These are phyloP conservation scores for Venustoraphidia nigricollis DNA, from an alignment of 2,888 invertebrate genomes.

Conservation along the genomic window DNA sequence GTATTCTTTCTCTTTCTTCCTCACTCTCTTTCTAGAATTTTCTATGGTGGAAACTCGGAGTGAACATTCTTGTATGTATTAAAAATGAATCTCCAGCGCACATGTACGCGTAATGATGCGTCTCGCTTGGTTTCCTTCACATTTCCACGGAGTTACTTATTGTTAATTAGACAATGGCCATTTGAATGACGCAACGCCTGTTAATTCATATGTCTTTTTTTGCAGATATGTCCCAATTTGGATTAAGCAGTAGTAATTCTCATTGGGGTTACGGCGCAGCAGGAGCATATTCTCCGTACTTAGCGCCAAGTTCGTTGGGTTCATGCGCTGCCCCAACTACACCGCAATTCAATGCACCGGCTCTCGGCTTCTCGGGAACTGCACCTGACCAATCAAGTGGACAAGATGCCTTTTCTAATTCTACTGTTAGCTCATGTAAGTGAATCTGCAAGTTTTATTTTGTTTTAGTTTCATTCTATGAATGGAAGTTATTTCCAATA, in stretches of 20 bases:
- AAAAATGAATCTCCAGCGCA: too few relatives aligned
- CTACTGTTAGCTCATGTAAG: constrained; percentile 26
- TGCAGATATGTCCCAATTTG: constrained; percentile 75
- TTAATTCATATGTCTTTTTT: constrained; percentile 13
- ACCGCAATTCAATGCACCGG: constrained; percentile 57
- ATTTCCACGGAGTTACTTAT: too few relatives aligned
- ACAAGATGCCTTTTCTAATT: constrained; percentile 29
- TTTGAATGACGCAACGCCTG: constrained; percentile 29
- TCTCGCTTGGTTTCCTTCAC: too few relatives aligned
- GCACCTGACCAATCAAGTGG: constrained; percentile 43
- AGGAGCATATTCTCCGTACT: constrained; percentile 73
- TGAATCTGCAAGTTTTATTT: constrained; percentile 4
- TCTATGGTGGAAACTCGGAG: too few relatives aligned
- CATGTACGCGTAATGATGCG: too few relatives aligned
- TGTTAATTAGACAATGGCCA: constrained; percentile 25
- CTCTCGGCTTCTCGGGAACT: constrained; percentile 53
- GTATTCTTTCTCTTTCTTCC: too few relatives aligned
- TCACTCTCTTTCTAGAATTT: too few relatives aligned
- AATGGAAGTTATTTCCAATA: too few relatives aligned
- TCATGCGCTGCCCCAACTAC: constrained; percentile 59
- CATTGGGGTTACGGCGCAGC: constrained; percentile 82
- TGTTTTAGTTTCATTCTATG: neutral
- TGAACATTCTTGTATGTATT: too few relatives aligned
- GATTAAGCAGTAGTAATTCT: constrained; percentile 67
- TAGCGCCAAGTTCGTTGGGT: constrained; percentile 49